Percentiles rank a stretch among this genome's conserved stretches.
phyloP scores from a whole-genome alignment of 1,140 invertebrate species.

The Daktulosphaira vitifoliae region DNA sequence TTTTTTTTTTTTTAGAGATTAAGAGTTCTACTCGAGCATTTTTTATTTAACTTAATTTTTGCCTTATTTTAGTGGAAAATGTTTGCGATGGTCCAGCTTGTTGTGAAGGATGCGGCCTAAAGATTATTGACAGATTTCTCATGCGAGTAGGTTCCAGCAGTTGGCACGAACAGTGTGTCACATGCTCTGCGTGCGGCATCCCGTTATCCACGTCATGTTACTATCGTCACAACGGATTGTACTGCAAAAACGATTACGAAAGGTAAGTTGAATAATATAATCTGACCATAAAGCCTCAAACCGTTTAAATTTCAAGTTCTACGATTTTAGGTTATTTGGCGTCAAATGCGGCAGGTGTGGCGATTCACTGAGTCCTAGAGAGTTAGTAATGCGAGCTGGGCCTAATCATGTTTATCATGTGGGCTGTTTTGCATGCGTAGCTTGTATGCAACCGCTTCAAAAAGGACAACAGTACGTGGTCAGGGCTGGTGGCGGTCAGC shows the following conservation, averaged over 20 bases:
- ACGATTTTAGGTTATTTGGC: conserved; percentile 67
- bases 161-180: conserved; percentile 89
- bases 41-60: too few relatives aligned
- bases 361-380: conserved; percentile 76
- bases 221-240: conserved; percentile 82
- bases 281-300: too few relatives aligned
- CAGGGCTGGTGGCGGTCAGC: conserved; percentile 79
- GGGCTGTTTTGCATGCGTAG: conserved; percentile 82
- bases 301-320: background rate
- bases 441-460: conserved; percentile 84
- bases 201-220: conserved; percentile 82
- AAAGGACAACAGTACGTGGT: conserved; percentile 94
- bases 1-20: too few relatives aligned
- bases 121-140: conserved; percentile 86
- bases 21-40: too few relatives aligned
- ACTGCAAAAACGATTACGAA: conserved; percentile 90
- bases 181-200: conserved; percentile 80
- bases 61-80: conserved; percentile 36
- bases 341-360: conserved; percentile 87
- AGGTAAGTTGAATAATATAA: conserved; percentile 51
- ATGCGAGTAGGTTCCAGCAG: conserved; percentile 83
- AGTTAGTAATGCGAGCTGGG: conserved; percentile 79
- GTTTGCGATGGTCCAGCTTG: conserved; percentile 45
- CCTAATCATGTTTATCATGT: conserved; percentile 77
- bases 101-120: conserved; percentile 83